Conservation (phyloP, 2,113 vertebrate genomes). For the Stercorarius parasiticus region DNA sequence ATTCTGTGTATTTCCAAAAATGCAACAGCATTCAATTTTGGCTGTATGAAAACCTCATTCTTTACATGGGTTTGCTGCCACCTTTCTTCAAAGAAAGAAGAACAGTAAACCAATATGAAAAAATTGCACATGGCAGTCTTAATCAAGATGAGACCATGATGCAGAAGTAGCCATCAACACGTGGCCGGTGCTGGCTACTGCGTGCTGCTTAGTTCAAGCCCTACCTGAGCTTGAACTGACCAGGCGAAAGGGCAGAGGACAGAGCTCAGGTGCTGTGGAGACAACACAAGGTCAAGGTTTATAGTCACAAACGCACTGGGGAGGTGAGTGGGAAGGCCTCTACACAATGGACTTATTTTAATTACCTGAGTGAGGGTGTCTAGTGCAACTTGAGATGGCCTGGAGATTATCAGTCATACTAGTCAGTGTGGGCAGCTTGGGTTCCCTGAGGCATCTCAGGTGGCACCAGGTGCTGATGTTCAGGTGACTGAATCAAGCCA, state of each 20-base stretch:
- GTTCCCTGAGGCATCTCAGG: background rate
- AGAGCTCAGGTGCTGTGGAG: background rate
- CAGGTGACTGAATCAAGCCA: background rate
- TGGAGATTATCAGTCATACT: background rate
- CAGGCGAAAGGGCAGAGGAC: background rate
- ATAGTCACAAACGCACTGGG: background rate
- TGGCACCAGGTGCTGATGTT: background rate
- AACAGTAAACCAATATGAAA: background rate
- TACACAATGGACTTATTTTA: background rate
- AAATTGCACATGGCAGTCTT: background rate
- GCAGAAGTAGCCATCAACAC: background rate
- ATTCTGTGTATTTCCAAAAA: background rate
- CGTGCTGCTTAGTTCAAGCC: background rate
- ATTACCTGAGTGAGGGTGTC: background rate
- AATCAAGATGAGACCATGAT: background rate
- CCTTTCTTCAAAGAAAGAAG: background rate
- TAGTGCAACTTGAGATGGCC: background rate
- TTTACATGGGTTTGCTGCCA: background rate
- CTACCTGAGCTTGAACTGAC: background rate
- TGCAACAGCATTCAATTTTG: background rate
- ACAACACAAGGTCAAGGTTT: accelerated
- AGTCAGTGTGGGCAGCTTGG: background rate
- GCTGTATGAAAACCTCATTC: background rate
- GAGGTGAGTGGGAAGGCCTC: background rate
- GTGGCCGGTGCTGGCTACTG: accelerated